Evolutionary conservation across 2,888 invertebrate genomes (phyloP).

Genomic region (Sarcophaga caerulescens): DNA sequence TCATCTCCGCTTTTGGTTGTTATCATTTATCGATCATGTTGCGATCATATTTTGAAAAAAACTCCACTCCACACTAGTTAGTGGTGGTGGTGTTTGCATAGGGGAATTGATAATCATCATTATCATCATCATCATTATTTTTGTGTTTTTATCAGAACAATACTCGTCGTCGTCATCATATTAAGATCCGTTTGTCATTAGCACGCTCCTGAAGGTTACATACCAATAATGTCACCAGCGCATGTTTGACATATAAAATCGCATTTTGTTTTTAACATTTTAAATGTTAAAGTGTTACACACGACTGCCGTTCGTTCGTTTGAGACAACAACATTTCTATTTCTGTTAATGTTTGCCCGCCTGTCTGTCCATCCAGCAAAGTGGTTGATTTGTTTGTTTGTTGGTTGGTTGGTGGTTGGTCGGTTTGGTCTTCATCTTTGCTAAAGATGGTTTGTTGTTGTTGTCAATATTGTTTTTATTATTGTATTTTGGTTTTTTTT

Average conservation of each 20-base stretch:
- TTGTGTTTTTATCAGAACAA: not conserved
- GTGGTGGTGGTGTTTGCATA: not conserved
- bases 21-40: not conserved
- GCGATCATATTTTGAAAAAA: not conserved
- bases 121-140: not conserved
- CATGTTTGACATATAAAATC: conserved; percentile 67
- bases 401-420: conserved; percentile 13
- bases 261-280: conserved; percentile 56
- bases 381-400: conserved; percentile 12
- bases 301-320: conserved; percentile 19
- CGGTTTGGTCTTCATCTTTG: conserved; percentile 14
- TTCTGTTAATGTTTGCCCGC: conserved; percentile 1
- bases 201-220: conserved; percentile 69
- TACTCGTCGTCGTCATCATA: not conserved
- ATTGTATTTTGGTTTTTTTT: too few species aligned
- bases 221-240: conserved; percentile 67
- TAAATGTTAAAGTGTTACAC: conserved; percentile 67
- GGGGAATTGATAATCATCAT: not conserved
- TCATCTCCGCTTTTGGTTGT: not conserved
- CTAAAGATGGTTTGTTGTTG: conserved; percentile 18
- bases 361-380: not conserved
- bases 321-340: not conserved
- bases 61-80: not conserved
- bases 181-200: conserved; percentile 47
- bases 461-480: not conserved